Evolutionary conservation across 2,113 vertebrate genomes (phyloP), one percentile per base, ranked within the genome.

Genomic region (Synchiropus splendidus): DNA sequence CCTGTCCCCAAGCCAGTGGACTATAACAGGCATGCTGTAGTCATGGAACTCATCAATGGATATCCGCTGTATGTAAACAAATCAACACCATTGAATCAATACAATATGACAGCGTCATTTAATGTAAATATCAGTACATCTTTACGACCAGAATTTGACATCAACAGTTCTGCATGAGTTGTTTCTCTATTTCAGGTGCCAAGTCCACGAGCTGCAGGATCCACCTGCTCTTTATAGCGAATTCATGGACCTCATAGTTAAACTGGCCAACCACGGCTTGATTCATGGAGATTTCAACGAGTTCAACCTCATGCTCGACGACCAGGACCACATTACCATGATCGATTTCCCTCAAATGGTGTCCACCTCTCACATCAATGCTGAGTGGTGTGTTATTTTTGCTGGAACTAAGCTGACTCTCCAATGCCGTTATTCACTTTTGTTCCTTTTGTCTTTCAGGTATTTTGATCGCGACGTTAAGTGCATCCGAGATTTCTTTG

Each of bases 311-410:
- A 89, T 99, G 82, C 41, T 99, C 54, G 90, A 96, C 58, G 82
- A 88, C 60, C 80, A 89, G 6, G 94, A 98, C 67, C 88, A 77
- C 47, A 83, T 90, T 54, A 97, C 90, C 35, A 87, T 99, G 90
- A 97, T 98, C 35, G 95, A 99, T 82, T 99, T 99, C 61, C 95
- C 95, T 48, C 94, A 99, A 45, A 99, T 99, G 95, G 86, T 98
- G 55, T 99, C 95, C 54, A 97, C 91, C 6, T 92, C 92, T 2
- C 94, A 98, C 66, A 9, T 49, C 45, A 99, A 99, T 72, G 94
- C 90, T 61, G 91, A 98, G 83, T 99, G 95, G 95, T 98, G 16
- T 53, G 47, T 85, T 45, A 8, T 15, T 9, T 2, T 18, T 14
- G 14, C 10, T 18, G 8, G 18, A 31, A 16, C 6, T 13, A 16